Evolutionary conservation across 2,888 invertebrate genomes (phyloP), one percentile per base, ranked within the genome.

Genomic region (Noctua comes): DNA sequence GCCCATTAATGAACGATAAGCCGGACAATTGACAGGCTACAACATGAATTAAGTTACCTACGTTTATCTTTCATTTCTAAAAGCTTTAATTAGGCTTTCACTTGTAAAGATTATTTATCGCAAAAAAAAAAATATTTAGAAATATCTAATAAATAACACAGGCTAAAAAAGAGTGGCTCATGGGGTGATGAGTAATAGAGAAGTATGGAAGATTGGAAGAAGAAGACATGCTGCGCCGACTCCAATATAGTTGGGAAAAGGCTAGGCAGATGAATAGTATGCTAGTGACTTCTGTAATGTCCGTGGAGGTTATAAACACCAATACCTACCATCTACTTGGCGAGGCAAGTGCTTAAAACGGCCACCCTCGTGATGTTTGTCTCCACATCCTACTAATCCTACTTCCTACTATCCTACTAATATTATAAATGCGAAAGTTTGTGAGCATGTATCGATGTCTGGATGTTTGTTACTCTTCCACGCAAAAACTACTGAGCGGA

Each of bases 1-100:
- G 57, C 36, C 57, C 73, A 24, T 79, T 81, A 79, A 65, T 79
- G 54, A 40, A 31, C 48, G 48, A 81, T 79, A 81, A 79, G 48
- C 65, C 27, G 82, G 73, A 65, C 82, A 81, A 81, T 79, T 46
- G 82, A 81, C 79, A 81, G 18, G 16, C 24, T 21, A 64, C 72
- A 81, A 57, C 27, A 81, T 79, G 46, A 59, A 65, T 79, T 73
- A 71, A 48, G 36, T 74, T 66, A n/a, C n/a, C n/a, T n/a, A 43
- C 27, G 11, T 11, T 11, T 73, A 68, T 68, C 68, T 51, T 51
- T 7, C 18, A 46, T 64, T 65, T 73, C 7, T 27, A 27, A 64
- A 64, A 73, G 66, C 65, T 51, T 65, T 13, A 36, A 72, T 43
- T 27, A 21, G 24, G 21, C 62, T 43, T 72, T 72, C 1, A 59